Base-by-base conservation (phyloP, 2,888 invertebrate genomes). In the Lissocephala sabroskyi region DNA sequence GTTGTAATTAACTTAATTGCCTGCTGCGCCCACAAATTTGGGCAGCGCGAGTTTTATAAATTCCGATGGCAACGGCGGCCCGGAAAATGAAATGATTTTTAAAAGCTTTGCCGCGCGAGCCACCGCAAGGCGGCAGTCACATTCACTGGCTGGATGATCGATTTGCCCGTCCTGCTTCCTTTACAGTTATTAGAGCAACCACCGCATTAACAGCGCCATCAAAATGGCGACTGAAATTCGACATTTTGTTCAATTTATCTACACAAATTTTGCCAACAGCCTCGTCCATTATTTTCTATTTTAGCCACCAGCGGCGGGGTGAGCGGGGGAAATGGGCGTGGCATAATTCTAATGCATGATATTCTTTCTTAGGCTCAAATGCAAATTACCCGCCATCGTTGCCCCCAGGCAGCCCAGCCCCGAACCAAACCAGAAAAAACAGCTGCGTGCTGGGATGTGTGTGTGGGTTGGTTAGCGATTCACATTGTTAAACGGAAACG, bases 341-440 rank as follows among this genome's bases (percentile, higher is more conserved):
- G 56, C 65, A 70, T 71, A 70, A 70, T 70, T 75, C 67, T 67
- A 75, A 75, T 70, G 70, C 75, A 66, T 63, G 65, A 71, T 67
- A 71, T 65, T 30, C n/a, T 37, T 18, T 37, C n/a, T 37, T 9
- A 5, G 36, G 3, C 55, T 65, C 68, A 71, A n/a, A n/a, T 71
- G 73, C 64, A 71, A 71, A 71, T 75, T 67, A 57, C 53, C 41
- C 10, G 9, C 3, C 6, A n/a, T n/a, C n/a, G n/a, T n/a, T n/a
- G n/a, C n/a, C n/a, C n/a, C n/a, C n/a, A n/a, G n/a, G n/a, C n/a
- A n/a, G n/a, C n/a, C n/a, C n/a, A n/a, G n/a, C n/a, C n/a, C n/a
- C n/a, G n/a, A n/a, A n/a, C n/a, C n/a, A n/a, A n/a, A n/a, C n/a
- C n/a, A n/a, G n/a, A n/a, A n/a, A n/a, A n/a, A n/a, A n/a, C n/a